These are phyloP conservation scores for Eulemur macaco DNA, from an alignment of 2,113 vertebrate species.

Conservation along the genomic window DNA sequence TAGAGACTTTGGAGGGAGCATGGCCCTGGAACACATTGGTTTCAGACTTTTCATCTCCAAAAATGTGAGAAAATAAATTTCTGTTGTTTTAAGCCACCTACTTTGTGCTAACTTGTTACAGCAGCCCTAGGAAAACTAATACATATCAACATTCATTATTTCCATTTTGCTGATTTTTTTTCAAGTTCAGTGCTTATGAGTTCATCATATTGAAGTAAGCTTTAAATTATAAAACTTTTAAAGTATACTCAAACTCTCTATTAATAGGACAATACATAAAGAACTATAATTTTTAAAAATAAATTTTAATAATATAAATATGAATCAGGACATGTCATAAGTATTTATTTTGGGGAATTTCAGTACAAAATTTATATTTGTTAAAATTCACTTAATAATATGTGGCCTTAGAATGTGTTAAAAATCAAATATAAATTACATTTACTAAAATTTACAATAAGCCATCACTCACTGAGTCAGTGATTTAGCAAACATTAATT, in stretches of 20 bases:
- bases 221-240: neutral
- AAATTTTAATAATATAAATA: neutral
- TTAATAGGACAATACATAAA: neutral
- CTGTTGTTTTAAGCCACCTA: neutral
- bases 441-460: neutral
- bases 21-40: neutral
- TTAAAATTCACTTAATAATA: neutral
- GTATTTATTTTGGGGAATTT: conserved; percentile 23
- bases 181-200: neutral
- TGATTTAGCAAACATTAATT: neutral
- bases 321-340: neutral
- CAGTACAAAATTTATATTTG: neutral
- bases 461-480: neutral
- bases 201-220: neutral
- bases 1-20: neutral
- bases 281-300: neutral
- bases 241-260: neutral
- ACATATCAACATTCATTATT: neutral
- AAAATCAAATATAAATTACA: neutral
- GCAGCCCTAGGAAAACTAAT: neutral
- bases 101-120: neutral
- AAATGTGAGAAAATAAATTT: neutral
- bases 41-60: neutral
- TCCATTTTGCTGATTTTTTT: neutral
- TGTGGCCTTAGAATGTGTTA: neutral